Base-by-base conservation (phyloP, 2,113 vertebrate genomes). In the Urocitellus parryii region DNA sequence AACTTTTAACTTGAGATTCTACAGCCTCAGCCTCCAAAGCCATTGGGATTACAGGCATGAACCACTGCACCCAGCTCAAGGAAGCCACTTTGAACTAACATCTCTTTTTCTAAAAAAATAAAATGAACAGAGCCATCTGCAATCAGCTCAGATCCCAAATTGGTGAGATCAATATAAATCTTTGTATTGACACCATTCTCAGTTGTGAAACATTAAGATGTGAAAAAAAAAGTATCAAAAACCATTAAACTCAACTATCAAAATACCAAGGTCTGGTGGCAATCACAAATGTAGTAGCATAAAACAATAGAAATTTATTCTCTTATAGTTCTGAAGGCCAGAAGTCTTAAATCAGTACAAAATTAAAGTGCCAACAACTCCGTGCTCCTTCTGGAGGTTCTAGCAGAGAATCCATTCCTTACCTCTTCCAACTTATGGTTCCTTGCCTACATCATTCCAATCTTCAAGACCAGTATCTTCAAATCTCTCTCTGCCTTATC, bases 221-320 rank as follows among this genome's bases (percentile, higher is more conserved):
- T 90, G 8, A 92, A 80, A n/a, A 91, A 95, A 79, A 32, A 61
- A n/a, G 20, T 25, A 0, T 63, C 72, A 90, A 70, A 74, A 83
- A 68, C 20, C 61, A 24, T 42, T 82, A 90, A 86, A 53, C 39
- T 76, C 73, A 25, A 63, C 34, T 37, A 70, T 42, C 24, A 86
- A 92, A 73, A 58, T 56, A 87, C 6, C 65, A 95, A 79, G 6
- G 20, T 72, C 39, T 80, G 32, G 48, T 39, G 87, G 18, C 10
- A 39, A 22, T 63, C 1, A 82, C 42, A 83, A 83, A 83, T 24
- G 76, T 18, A 68, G 56, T 86, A 37, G 11, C 34, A 78, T 74
- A 80, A 92, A 88, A 81, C 37, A 81, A 65, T 6, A 93, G 39
- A 91, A 84, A 85, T 77, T 20, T 45, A 76, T 95, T 84, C 22